Conservation (phyloP, 2,888 invertebrate genomes). For the Amblyteles armatorius region DNA sequence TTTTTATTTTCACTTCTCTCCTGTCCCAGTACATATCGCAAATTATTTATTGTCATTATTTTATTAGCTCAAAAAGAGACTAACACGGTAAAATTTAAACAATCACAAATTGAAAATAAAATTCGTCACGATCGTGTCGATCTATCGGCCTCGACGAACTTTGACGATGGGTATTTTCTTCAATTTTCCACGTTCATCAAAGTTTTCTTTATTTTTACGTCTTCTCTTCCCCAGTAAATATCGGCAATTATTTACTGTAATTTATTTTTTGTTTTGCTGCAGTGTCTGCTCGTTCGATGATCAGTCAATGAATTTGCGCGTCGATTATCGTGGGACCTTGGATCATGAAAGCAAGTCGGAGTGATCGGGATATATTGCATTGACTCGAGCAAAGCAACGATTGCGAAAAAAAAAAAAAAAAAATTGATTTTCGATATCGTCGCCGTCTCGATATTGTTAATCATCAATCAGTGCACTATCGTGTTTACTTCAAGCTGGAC, state of each 20-base stretch:
- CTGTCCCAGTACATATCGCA: too few relatives aligned
- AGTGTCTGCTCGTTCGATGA: slow-evolving; percentile 10
- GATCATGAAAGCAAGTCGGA: neutral
- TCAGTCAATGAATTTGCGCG: slow-evolving; percentile 29
- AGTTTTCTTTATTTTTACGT: neutral
- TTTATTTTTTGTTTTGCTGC: slow-evolving; percentile 1
- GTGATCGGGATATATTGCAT: neutral
- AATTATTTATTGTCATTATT: too few relatives aligned
- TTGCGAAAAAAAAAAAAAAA: neutral
- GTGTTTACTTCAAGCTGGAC: slow-evolving; percentile 39
- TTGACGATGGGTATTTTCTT: neutral
- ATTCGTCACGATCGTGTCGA: too few relatives aligned
- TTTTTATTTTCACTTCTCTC: too few relatives aligned
- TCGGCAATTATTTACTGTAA: neutral
- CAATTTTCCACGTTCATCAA: neutral
- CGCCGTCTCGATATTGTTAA: slow-evolving; percentile 10
- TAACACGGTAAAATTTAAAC: too few relatives aligned
- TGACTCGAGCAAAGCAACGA: too few relatives aligned
- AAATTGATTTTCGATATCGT: slow-evolving; percentile 18
- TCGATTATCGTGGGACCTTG: slow-evolving; percentile 14
- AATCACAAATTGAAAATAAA: too few relatives aligned
- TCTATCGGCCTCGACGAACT: neutral
- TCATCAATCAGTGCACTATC: slow-evolving; percentile 19
- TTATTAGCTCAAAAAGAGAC: too few relatives aligned
- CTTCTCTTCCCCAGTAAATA: neutral